phyloP scores from a whole-genome alignment of 2,888 invertebrate species.

The Yponomeuta cagnagella region DNA sequence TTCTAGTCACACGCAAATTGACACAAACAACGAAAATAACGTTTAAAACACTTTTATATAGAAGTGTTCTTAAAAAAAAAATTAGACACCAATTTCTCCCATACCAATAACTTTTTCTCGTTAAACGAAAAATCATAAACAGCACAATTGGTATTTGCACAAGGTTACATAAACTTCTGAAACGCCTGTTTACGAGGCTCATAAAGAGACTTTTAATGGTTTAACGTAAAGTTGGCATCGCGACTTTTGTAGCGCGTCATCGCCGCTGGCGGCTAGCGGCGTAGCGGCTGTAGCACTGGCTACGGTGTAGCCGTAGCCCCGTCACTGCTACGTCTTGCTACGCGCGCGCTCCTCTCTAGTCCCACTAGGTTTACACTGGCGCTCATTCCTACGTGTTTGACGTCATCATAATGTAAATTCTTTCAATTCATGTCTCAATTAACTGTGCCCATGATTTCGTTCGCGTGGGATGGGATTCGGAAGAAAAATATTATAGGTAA shows the following conservation, averaged over 20 bases:
- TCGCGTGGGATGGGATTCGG: too few species aligned
- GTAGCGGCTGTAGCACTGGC: slow-evolving; percentile 50
- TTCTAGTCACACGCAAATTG: not conserved
- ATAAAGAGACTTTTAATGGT: slow-evolving; percentile 55
- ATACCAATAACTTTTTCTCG: slow-evolving; percentile 3
- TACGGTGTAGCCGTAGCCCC: slow-evolving; percentile 27
- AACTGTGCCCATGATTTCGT: too few species aligned
- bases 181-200: slow-evolving; percentile 41
- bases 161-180: slow-evolving; percentile 5
- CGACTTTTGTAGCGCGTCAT: slow-evolving; percentile 20
- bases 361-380: not conserved
- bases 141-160: not conserved
- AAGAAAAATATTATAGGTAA: too few species aligned
- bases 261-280: slow-evolving; percentile 38
- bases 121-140: not conserved
- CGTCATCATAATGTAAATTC: too few species aligned
- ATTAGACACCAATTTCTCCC: not conserved
- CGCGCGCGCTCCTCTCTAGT: slow-evolving; percentile 5
- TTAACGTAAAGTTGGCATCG: slow-evolving; percentile 44
- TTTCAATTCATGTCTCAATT: too few species aligned
- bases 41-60: not conserved
- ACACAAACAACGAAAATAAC: not conserved
- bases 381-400: too few species aligned
- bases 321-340: slow-evolving; percentile 16
- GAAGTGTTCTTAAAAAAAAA: not conserved